Base-by-base conservation (phyloP, 2,888 invertebrate species). In the Podotricha telesiphe region DNA sequence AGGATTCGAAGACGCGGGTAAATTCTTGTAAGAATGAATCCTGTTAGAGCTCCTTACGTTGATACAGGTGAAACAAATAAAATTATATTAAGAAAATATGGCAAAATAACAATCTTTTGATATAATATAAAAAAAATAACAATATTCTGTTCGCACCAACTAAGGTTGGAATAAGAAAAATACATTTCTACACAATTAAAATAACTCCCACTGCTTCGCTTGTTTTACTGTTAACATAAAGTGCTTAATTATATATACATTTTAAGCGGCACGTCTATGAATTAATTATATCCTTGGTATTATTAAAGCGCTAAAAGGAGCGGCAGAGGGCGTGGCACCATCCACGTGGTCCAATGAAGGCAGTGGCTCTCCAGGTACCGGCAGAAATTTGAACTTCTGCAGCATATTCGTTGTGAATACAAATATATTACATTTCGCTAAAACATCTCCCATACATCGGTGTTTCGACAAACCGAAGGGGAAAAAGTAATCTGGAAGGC, bases 391-490 rank as follows among this genome's bases (percentile, higher is more conserved):
- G 77, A 96, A 97, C 77, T 93, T 94, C 84, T 97, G 97, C 75
- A 97, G 87, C 76, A 97, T 88, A 0, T 95, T 93, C 0, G 96
- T 94, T 0, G 95, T 95, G 78, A 97, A 96, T 42, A 97, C 84
- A 79, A 97, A 97, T 63, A 97, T 93, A 79, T 96, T 97, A 76
- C 96, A 96, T 78, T 95, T 95, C 0, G 96, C 96, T n/a, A 93
- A 76, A 0, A 88, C 84, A 80, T 97, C 97, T 0, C 97, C 97
- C 94, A 97, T 94, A 79, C 97, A 97, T 64, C 97, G 95, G 80
- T 96, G 96, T 77, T 95, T 96, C 0, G 96, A 96, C 64, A 95
- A 88, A 17, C 97, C 96, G 78, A 97, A 97, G 0, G 97, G 97
- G 75, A 96, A 94, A 80, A 95, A 97, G 51, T 94, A 93, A 19